Conservation (phyloP, 2,888 invertebrate genomes). For the Andrena hattorfiana region DNA sequence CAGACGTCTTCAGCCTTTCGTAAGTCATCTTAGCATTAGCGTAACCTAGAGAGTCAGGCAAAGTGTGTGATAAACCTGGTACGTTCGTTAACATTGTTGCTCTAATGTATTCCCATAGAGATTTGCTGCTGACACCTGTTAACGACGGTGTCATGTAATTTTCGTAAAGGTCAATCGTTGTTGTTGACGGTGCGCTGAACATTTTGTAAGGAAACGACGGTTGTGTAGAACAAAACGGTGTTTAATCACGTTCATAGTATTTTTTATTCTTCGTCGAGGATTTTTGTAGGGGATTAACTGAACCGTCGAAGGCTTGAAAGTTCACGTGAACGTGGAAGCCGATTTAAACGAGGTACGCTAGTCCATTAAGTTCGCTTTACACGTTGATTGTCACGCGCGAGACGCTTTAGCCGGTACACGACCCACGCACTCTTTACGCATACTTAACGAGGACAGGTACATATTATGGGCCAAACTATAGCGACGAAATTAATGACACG, state of each 20-base stretch:
- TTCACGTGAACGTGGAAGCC: conserved; percentile 59
- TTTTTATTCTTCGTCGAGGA: background rate
- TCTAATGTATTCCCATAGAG: conserved; percentile 2
- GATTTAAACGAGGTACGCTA: conserved; percentile 57
- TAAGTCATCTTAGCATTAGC: no score
- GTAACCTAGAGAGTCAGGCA: conserved; percentile 13
- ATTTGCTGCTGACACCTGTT: background rate
- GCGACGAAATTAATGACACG: conserved; percentile 61
- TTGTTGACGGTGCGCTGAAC: background rate
- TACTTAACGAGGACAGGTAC: conserved; percentile 69
- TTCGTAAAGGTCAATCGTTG: no score
- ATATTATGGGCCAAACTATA: conserved; percentile 62
- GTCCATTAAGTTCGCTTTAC: conserved; percentile 60
- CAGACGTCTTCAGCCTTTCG: no score
- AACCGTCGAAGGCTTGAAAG: conserved; percentile 34
- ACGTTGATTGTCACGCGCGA: conserved; percentile 66
- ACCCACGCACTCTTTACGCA: conserved; percentile 68
- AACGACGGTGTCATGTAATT: background rate
- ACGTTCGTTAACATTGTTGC: conserved; percentile 25
- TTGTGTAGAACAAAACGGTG: background rate
- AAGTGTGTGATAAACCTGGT: conserved; percentile 14
- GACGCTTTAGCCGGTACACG: conserved; percentile 67
- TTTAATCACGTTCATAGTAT: background rate
- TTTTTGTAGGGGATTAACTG: background rate
- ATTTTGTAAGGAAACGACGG: background rate